Base-by-base conservation (phyloP, 2,888 invertebrate species). In the Thereva unica region DNA sequence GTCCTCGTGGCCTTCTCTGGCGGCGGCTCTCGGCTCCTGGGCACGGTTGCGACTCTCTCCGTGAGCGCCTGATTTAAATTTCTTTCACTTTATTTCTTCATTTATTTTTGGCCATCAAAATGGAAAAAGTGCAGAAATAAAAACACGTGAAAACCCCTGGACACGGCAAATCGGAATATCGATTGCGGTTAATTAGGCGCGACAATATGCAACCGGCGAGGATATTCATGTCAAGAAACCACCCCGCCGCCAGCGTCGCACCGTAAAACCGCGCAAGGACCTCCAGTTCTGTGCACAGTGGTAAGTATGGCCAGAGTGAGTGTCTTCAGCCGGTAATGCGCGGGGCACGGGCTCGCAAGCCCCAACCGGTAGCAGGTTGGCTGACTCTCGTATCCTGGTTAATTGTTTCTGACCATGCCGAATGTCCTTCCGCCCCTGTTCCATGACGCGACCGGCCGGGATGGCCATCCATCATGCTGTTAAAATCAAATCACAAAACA, bases 401-500 rank as follows among this genome's bases (percentile, higher is more conserved):
- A 66, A 66, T 66, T 66, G 57, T 66, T 66, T 57, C 10, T 57
- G 66, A 50, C 66, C 55, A 55, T 41, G 61, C 40, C 41, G 50
- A 5, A 8, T 40, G 10, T 50, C 61, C 61, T 44, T 61, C 40
- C 38, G 49, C 23, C 50, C 23, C 23, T 12, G 41, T 45, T 23
- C 23, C 61, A 10, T 50, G 44, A 10, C 57, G 44, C 55, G 50
- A 42, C n/a, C 41, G 38, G 10, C 47, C 66, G 34, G 49, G 6
- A 63, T 69, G 72, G 71, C 71, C 73, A 73, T 72, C 72, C 72
- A 72, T 72, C 72, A 73, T 73, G 71, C 72, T 72, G 71, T 73
- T 73, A 72, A 73, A 73, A 72, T 73, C 71, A 72, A 73, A 73
- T 73, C 73, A 73, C 70, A 73, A 72, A 73, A 71, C 72, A 72